Evolutionary conservation across 2,797 vertebrate species (phyloP).

Genomic region (Pipistrellus pipistrellus): DNA sequence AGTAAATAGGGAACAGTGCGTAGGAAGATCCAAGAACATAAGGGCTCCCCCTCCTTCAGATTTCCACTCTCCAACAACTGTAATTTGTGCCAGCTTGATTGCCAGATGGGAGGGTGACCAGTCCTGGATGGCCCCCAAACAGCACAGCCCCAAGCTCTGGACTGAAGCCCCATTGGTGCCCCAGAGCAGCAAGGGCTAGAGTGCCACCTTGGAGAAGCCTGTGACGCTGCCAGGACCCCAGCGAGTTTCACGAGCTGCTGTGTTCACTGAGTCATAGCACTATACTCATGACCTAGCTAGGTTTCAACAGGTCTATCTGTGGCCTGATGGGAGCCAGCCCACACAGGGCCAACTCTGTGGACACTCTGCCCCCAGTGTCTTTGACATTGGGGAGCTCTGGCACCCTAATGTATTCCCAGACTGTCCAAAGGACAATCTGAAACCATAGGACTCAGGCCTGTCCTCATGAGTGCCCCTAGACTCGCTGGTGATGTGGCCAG

Average conservation of each 20-base stretch:
- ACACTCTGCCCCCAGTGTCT: background rate
- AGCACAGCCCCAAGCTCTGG: background rate
- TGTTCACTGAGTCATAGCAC: conserved; percentile 46
- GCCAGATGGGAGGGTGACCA: no score
- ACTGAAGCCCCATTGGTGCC: background rate
- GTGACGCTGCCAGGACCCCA: background rate
- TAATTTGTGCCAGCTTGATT: conserved; percentile 49
- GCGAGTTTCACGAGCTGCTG: background rate
- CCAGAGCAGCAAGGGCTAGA: background rate
- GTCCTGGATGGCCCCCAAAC: background rate
- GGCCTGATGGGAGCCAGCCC: background rate
- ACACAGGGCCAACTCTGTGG: background rate
- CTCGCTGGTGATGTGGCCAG: background rate
- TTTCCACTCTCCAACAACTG: conserved; percentile 69
- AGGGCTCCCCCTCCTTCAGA: conserved; percentile 63
- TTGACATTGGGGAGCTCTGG: background rate
- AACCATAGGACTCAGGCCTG: background rate
- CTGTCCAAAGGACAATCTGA: conserved; percentile 12
- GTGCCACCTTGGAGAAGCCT: background rate
- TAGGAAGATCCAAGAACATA: conserved; percentile 47
- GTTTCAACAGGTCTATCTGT: background rate
- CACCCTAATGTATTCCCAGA: background rate
- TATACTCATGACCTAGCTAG: background rate
- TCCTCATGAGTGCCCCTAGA: background rate
- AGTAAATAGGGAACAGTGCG: conserved; percentile 73